Evolutionary conservation across 1,140 invertebrate genomes (phyloP).

Genomic region (Oscheius sp.): DNA sequence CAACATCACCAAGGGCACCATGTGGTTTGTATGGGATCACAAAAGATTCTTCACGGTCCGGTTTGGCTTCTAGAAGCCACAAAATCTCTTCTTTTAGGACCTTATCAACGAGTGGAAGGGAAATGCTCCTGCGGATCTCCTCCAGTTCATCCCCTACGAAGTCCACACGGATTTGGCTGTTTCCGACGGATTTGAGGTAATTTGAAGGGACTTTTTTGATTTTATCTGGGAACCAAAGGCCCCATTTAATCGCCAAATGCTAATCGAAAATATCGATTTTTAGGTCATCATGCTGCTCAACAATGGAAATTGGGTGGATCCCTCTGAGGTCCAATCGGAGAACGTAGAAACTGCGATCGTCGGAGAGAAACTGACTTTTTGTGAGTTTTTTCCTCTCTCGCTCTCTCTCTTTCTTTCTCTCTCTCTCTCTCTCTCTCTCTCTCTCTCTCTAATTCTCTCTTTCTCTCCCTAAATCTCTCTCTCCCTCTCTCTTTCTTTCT

Average conservation of each 20-base stretch:
- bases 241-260: too few relatives aligned
- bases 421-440: too few relatives aligned
- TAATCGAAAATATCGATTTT: too few relatives aligned
- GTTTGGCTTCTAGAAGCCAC: too few relatives aligned
- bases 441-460: background rate
- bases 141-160: constrained; percentile 93
- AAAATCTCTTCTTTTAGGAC: too few relatives aligned
- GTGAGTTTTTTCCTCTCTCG: too few relatives aligned
- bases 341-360: constrained; percentile 53
- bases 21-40: constrained; percentile 64
- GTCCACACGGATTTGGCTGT: constrained; percentile 86
- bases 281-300: constrained; percentile 89
- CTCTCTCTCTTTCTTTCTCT: too few relatives aligned
- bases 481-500: background rate
- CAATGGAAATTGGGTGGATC: constrained; percentile 97
- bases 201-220: background rate
- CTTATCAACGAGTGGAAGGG: constrained; percentile 92
- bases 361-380: constrained; percentile 50
- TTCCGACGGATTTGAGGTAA: constrained; percentile 59
- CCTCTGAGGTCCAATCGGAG: constrained; percentile 45
- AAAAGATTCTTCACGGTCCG: constrained; percentile 64
- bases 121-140: constrained; percentile 79
- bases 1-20: constrained; percentile 62
- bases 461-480: background rate
- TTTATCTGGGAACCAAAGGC: too few relatives aligned